Evolutionary conservation across 2,113 vertebrate genomes (phyloP), one percentile per base, ranked within the genome.

Genomic region (Varanus komodoensis): DNA sequence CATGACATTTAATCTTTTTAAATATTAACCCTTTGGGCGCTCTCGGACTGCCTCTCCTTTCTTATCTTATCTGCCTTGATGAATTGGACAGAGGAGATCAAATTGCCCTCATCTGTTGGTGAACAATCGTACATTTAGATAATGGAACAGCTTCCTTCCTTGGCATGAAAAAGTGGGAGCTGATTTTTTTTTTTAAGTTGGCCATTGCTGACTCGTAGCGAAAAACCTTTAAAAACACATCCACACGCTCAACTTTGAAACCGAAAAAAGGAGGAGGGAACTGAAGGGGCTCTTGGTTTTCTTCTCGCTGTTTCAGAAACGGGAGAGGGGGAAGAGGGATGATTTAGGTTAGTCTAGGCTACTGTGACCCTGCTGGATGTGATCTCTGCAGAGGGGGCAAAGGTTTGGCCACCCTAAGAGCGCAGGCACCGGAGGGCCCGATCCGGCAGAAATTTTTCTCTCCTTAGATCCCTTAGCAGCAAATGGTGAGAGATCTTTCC

Each of bases 91-190:
- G 96, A 97, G 94, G 95, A 97, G 97, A 98, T 98, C 97, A 97
- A 98, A 97, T 98, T 98, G 97, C 97, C 96, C 97, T 98, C 97
- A 97, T 97, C 97, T 97, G 97, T 96, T 97, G 92, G 74, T 0
- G 95, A 97, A 98, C 97, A 98, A 98, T 98, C 96, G 96, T 96
- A 97, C 97, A 97, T 97, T 98, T 97, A 98, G 97, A 97, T 98
- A 98, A 98, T 97, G 96, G 95, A 96, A 97, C 94, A 80, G 96
- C 96, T 98, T 98, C 97, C 97, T 97, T 97, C 97, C 97, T 97
- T 44, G 96, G 96, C 97, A 95, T 97, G 97, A 97, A 98, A 98
- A 98, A 97, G 97, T 97, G 97, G 96, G 96, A 96, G 97, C 96
- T 97, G 97, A 97, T 97, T 44, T 44, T 44, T 44, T 44, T 44